Conservation (phyloP, 2,888 invertebrate genomes). For the Mycalesis mineus region DNA sequence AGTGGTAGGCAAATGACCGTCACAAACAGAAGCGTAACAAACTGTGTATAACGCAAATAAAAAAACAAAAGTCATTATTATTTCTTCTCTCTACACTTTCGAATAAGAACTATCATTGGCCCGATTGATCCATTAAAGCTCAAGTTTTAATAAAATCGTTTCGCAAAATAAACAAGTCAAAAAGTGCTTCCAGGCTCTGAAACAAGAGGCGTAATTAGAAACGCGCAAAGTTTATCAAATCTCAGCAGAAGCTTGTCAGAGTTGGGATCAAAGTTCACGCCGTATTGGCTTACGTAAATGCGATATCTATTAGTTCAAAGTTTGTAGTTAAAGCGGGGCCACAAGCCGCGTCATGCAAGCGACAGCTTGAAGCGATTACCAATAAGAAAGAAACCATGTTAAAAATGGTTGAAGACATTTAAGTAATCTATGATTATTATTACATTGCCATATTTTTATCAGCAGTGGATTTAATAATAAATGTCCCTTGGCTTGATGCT, state of each 20-base stretch:
- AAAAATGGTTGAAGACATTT: too few relatives aligned
- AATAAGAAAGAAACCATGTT: too few relatives aligned
- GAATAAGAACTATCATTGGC: background rate
- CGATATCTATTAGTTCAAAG: conserved; percentile 23
- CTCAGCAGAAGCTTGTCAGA: conserved; percentile 14
- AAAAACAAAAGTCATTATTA: background rate
- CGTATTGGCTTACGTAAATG: conserved; percentile 22
- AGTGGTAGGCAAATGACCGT: background rate
- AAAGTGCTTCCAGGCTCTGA: background rate
- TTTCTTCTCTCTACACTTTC: background rate
- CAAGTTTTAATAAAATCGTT: background rate
- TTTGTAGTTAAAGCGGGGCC: background rate
- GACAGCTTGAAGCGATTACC: background rate
- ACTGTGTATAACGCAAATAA: background rate
- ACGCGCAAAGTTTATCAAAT: conserved; percentile 14
- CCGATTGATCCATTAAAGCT: background rate
- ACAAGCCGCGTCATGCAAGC: background rate
- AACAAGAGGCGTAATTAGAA: conserved; percentile 8
- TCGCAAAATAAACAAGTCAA: conserved; percentile 4
- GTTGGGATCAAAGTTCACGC: conserved; percentile 16
- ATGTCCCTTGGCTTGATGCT: too few relatives aligned
- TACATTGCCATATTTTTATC: too few relatives aligned
- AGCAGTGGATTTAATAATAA: too few relatives aligned
- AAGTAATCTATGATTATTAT: too few relatives aligned
- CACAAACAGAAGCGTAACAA: background rate